Percentiles rank a stretch among this genome's conserved stretches.
Evolutionary conservation across 2,797 vertebrate species (phyloP).

Genomic region (Astyanax mexicanus): DNA sequence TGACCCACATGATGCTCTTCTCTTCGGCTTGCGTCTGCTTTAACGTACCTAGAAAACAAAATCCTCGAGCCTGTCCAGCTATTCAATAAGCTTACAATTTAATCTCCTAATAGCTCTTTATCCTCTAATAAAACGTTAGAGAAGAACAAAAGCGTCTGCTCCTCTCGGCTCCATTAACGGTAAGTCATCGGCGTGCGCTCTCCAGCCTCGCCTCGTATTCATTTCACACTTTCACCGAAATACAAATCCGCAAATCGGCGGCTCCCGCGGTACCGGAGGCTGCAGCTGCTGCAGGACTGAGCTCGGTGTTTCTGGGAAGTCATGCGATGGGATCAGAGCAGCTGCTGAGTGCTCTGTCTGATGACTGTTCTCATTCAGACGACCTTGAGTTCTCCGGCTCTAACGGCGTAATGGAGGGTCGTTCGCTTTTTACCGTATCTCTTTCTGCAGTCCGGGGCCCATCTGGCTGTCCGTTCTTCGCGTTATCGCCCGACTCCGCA

Average conservation of each 20-base stretch:
- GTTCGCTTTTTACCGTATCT: slow-evolving; percentile 58
- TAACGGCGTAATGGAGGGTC: slow-evolving; percentile 63
- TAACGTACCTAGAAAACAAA: neutral
- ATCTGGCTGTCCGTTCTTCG: slow-evolving; percentile 60
- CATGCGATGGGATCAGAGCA: slow-evolving; percentile 55
- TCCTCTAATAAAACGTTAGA: slow-evolving; percentile 41
- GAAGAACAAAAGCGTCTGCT: slow-evolving; percentile 26
- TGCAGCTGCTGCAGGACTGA: slow-evolving; percentile 48
- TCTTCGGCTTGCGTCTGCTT: neutral
- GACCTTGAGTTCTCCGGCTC: slow-evolving; percentile 62
- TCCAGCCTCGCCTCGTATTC: slow-evolving; percentile 45
- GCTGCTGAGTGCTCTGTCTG: slow-evolving; percentile 59
- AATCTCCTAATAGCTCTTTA: slow-evolving; percentile 17
- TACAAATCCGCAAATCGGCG: slow-evolving; percentile 51
- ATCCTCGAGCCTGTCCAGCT: neutral
- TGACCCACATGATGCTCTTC: neutral
- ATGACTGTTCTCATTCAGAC: slow-evolving; percentile 67
- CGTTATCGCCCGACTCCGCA: slow-evolving; percentile 66
- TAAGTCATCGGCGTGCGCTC: slow-evolving; percentile 37
- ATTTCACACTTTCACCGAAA: slow-evolving; percentile 59
- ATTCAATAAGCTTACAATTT: slow-evolving; percentile 1
- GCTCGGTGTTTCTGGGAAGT: slow-evolving; percentile 64
- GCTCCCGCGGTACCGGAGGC: slow-evolving; percentile 43
- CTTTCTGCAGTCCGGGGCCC: slow-evolving; percentile 63
- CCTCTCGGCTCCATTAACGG: slow-evolving; percentile 36